Percentiles rank a stretch among this genome's conserved stretches.
Conservation (phyloP, 2,113 vertebrate genomes). For the Carlito syrichta region DNA sequence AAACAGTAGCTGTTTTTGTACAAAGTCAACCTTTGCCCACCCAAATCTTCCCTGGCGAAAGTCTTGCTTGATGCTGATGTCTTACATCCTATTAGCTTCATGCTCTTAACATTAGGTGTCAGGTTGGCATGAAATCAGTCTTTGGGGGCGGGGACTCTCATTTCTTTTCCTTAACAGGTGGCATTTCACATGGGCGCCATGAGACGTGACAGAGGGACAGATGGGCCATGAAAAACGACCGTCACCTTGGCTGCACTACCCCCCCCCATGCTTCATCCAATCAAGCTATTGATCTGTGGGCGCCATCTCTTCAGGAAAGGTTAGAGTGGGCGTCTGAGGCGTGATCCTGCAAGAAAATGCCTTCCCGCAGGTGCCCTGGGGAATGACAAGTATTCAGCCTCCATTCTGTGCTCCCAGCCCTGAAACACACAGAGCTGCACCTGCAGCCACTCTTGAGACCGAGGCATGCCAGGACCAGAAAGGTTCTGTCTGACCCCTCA, state of each 20-base stretch:
- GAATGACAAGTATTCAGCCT: neutral
- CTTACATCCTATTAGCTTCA: neutral
- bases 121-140: neutral
- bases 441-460: neutral
- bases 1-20: neutral
- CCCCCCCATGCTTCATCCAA: constrained; percentile 45
- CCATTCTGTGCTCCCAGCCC: neutral
- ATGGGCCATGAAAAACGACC: constrained; percentile 38
- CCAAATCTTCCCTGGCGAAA: neutral
- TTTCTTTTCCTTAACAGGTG: constrained; percentile 59
- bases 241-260: neutral
- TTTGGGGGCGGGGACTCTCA: neutral
- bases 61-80: neutral
- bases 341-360: constrained; percentile 56
- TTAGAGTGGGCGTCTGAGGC: neutral
- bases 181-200: neutral
- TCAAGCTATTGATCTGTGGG: constrained; percentile 53
- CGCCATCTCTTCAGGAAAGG: neutral
- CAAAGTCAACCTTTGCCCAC: neutral
- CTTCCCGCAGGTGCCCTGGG: neutral
- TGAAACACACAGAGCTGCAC: no score
- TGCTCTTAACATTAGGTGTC: neutral
- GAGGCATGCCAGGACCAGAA: neutral
- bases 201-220: neutral
- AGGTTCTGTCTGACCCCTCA: neutral